Evolutionary conservation across 30 jellyfish, hydroid and myxozoan genomes (phyloP).

Genomic region (Aurelia sp.): DNA sequence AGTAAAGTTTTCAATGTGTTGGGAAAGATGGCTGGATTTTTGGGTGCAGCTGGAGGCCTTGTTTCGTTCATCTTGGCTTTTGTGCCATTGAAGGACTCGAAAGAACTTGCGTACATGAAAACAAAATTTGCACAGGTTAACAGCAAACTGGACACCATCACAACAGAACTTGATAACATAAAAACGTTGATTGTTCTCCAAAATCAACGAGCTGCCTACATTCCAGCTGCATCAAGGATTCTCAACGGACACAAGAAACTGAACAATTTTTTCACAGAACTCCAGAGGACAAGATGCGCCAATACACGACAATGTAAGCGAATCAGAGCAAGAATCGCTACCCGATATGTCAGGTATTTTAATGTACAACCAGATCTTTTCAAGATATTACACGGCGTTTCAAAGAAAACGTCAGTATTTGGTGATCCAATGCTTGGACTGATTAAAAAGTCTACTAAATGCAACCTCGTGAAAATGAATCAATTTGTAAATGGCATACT

Average conservation of each 20-base stretch:
- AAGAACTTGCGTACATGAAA: conserved; percentile 20
- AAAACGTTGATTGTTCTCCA: background rate
- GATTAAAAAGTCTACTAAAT: background rate
- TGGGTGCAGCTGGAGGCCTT: conserved; percentile 15
- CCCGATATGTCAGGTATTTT: background rate
- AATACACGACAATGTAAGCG: too few relatives aligned
- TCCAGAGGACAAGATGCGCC: too few relatives aligned
- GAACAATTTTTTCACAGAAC: too few relatives aligned
- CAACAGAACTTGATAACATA: conserved; percentile 2
- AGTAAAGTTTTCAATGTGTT: too few relatives aligned
- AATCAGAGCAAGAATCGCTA: too few relatives aligned
- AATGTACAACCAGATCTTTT: background rate
- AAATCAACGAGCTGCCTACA: background rate
- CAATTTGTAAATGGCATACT: background rate
- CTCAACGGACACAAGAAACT: too few relatives aligned
- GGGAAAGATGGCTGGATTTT: conserved; percentile 3
- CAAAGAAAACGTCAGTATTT: background rate
- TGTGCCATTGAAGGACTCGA: background rate
- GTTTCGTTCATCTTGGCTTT: background rate
- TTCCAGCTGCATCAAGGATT: too few relatives aligned
- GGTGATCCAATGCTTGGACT: conserved; percentile 4
- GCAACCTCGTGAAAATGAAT: conserved; percentile 1
- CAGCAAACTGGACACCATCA: conserved; percentile 14
- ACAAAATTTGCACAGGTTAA: conserved; percentile 22
- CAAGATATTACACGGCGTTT: background rate